Base-by-base conservation (phyloP, 1,140 invertebrate genomes). In the Oscheius sp. region DNA sequence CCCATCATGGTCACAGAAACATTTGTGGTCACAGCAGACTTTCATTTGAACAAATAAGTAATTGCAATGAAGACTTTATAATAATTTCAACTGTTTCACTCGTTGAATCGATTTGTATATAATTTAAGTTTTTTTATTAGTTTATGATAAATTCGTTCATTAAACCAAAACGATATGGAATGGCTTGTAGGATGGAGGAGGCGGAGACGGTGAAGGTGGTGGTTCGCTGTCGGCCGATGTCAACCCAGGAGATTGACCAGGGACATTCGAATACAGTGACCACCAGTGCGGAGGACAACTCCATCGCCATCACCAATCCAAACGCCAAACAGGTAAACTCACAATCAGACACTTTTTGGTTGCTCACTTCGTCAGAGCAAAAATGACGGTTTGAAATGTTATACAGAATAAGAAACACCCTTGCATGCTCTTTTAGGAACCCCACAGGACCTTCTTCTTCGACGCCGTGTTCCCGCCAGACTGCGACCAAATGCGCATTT, bases 191-290 rank as follows among this genome's bases (percentile, higher is more conserved):
- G 20, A 77, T 77, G 73, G 76, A 72, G 38, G 78, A 74, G 26
- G 67, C 34, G 4, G 79, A 79, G 28, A 89, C 88, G 79, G 88
- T 89, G 46, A 89, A 91, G 72, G 93, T 95, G 35, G 91, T 93
- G 31, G 91, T 95, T 20, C 88, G 94, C 70, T 90, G 93, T 73
- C 89, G 94, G 66, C 94, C 94, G 0, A 88, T 94, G 82, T 93
- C 90, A 84, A 89, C 90, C 80, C 89, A 90, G 78, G 93, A 95
- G 85, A 86, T 90, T 72, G 85, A 89, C 49, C 87, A 88, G 35
- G 89, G 90, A 52, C 89, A 89, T 45, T 88, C 89, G 80, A 89
- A 88, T 81, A 89, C 91, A 64, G 89, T 93, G 7, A 87, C 88
- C 4, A 85, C 86, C 69, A 84, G 86, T 20, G 84, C 84, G 29